Percentiles rank a stretch among this genome's conserved stretches.
Conservation (phyloP, 2,797 vertebrate genomes). For the Brachymystax lenok region DNA sequence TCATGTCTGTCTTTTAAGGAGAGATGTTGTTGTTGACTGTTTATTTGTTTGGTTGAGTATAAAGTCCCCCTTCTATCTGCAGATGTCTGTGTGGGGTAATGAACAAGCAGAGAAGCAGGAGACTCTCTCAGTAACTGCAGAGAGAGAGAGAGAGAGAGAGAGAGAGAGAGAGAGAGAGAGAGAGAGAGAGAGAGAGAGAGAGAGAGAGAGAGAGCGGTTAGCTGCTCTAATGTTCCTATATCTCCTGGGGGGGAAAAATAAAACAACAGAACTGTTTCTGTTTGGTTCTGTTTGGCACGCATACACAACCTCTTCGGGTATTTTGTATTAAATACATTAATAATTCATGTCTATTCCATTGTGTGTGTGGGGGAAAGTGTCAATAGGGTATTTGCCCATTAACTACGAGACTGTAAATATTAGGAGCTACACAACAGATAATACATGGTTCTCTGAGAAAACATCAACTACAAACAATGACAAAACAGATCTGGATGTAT, state of each 20-base stretch:
- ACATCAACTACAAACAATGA: neutral
- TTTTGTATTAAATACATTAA: constrained; percentile 53
- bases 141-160: constrained; percentile 9
- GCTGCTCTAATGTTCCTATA: constrained; percentile 53
- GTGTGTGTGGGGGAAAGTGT: constrained; percentile 50
- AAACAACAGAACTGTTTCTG: constrained; percentile 57
- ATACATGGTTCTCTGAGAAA: neutral
- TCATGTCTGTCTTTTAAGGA: constrained; percentile 6
- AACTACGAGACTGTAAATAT: constrained; percentile 27
- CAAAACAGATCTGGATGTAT: neutral
- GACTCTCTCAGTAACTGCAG: constrained; percentile 22
- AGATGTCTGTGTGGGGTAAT: constrained; percentile 33
- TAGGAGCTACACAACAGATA: neutral
- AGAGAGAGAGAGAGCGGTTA: constrained; percentile 21
- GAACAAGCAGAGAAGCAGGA: constrained; percentile 29
- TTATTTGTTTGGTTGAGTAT: constrained; percentile 46
- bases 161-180: too few species aligned
- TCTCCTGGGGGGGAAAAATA: constrained; percentile 52
- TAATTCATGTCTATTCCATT: constrained; percentile 58
- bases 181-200: too few species aligned
- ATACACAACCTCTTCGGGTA: constrained; percentile 28
- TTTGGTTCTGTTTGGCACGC: constrained; percentile 8
- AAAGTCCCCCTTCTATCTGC: neutral
- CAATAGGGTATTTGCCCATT: constrained; percentile 62
- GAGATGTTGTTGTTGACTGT: constrained; percentile 22